phyloP scores from a whole-genome alignment of 64 coral and sea anemone genomes.

The Dendrophyllia cribrosa region DNA sequence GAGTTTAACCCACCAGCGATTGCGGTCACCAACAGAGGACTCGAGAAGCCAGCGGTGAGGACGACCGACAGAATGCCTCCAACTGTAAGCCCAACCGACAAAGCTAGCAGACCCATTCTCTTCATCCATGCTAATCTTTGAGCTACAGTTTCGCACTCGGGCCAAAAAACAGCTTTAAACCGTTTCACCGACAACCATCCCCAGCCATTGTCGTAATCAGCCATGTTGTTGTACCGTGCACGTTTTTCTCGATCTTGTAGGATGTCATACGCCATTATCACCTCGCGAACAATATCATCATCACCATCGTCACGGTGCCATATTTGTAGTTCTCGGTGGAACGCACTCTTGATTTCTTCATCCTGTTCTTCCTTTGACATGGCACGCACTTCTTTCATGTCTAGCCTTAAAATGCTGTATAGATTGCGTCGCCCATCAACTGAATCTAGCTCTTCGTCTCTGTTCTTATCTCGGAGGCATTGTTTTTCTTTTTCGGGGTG shows the following conservation, averaged over 20 bases:
- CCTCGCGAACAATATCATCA: constrained; percentile 37
- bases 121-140: constrained; percentile 21
- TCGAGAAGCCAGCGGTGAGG: constrained; percentile 10
- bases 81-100: constrained; percentile 12
- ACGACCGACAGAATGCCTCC: constrained; percentile 9
- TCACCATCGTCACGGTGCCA: constrained; percentile 71
- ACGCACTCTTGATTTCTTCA: constrained; percentile 44
- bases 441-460: constrained; percentile 35
- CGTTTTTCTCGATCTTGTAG: constrained; percentile 55
- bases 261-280: constrained; percentile 57
- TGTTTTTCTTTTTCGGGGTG: constrained; percentile 14
- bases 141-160: constrained; percentile 63
- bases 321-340: constrained; percentile 16
- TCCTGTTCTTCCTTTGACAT: constrained; percentile 8
- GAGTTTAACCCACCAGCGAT: constrained; percentile 4
- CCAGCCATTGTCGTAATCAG: constrained; percentile 67
- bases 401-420: constrained; percentile 55
- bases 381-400: constrained; percentile 60
- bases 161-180: constrained; percentile 61
- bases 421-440: constrained; percentile 32
- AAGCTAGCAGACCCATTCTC: constrained; percentile 12
- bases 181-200: constrained; percentile 47
- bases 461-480: constrained; percentile 54
- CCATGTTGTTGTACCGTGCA: constrained; percentile 56
- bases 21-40: neutral